Evolutionary conservation across 2,888 invertebrate species (phyloP).

Genomic region (Cephus pulcher): DNA sequence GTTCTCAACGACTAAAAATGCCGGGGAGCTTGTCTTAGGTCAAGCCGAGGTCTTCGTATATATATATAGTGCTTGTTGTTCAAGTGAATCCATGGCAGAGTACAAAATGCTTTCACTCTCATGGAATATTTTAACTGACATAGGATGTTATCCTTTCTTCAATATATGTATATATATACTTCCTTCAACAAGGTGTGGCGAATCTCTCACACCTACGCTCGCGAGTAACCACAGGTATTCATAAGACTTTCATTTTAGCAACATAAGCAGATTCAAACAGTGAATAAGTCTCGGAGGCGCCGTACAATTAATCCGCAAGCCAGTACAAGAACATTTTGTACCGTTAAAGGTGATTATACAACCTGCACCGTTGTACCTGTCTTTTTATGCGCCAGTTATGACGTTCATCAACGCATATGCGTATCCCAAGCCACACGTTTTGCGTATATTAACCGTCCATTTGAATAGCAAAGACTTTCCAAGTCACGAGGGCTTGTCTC

Average conservation of each 20-base stretch:
- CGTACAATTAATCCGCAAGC: neutral
- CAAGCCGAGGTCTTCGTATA: neutral
- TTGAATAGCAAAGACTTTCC: neutral
- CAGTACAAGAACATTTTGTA: neutral
- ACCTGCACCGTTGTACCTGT: neutral
- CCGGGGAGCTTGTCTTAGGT: neutral
- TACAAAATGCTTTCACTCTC: slow-evolving; percentile 45
- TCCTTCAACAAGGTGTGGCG: neutral
- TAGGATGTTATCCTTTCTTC: neutral
- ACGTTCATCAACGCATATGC: neutral
- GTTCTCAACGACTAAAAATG: neutral
- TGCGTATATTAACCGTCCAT: neutral
- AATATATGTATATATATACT: neutral
- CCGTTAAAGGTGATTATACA: neutral
- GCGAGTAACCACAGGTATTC: neutral
- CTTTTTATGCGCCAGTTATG: neutral
- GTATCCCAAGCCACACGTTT: neutral
- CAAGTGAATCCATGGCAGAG: no score
- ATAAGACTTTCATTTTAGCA: neutral
- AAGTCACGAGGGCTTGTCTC: neutral
- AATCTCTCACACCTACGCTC: neutral
- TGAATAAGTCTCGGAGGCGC: neutral
- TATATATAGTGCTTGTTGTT: no score
- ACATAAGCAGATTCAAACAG: neutral
- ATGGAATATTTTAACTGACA: slow-evolving; percentile 34